A percentile compares a stretch with the other conserved stretches of the same genome.
Conservation (phyloP, 92 coral and sea anemone genomes). For the Isaurus tuberculatus region DNA sequence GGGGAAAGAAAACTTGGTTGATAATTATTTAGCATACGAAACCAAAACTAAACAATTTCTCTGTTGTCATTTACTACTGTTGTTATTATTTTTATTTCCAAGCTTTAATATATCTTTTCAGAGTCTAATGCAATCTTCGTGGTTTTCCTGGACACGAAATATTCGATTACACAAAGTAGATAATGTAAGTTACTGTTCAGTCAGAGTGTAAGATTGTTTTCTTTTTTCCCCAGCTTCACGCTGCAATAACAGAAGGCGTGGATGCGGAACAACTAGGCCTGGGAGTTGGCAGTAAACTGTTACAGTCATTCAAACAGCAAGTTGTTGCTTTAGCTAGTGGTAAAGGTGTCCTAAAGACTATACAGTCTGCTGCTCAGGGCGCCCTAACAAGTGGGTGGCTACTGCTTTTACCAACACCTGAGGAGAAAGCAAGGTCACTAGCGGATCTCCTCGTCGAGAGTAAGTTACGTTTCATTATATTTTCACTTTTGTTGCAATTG, state of each 20-base stretch:
- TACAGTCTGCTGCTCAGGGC: constrained; percentile 95
- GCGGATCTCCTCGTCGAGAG: constrained; percentile 92
- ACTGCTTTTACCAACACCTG: constrained; percentile 94
- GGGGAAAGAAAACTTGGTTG: too few species aligned
- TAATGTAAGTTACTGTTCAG: neutral
- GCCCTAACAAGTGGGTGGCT: constrained; percentile 97
- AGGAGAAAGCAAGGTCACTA: constrained; percentile 91
- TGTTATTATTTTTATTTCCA: too few species aligned
- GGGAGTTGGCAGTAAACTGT: constrained; percentile 95
- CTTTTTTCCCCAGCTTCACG: constrained; percentile 75
- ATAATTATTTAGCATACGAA: too few species aligned
- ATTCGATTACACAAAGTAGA: neutral
- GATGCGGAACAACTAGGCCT: constrained; percentile 89
- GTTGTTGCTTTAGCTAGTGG: constrained; percentile 94
- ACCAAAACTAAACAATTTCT: too few species aligned
- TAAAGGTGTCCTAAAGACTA: constrained; percentile 96
- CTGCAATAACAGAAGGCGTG: constrained; percentile 91
- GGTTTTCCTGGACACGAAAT: too few species aligned
- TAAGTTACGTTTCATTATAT: constrained; percentile 31
- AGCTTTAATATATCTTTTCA: too few species aligned
- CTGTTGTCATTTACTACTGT: too few species aligned
- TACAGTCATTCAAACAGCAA: constrained; percentile 96
- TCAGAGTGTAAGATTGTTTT: neutral
- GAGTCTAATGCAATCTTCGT: too few species aligned
- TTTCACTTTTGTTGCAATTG: neutral